Percentiles rank a stretch among this genome's conserved stretches.
Evolutionary conservation across 2,113 vertebrate genomes (phyloP).

Genomic region (Paraplagusia blochii): DNA sequence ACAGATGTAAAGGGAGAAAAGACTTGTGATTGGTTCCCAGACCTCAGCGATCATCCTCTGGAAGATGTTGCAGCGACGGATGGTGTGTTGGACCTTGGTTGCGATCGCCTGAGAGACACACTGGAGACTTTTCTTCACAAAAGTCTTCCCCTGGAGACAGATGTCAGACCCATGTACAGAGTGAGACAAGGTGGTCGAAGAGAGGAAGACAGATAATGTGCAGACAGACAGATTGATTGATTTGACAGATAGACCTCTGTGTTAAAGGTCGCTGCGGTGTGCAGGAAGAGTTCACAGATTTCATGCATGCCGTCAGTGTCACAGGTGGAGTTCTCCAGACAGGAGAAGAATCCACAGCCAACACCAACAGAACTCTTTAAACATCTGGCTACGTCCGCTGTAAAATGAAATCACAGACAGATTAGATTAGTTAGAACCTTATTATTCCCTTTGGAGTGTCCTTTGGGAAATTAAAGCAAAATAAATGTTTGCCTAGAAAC

Average conservation of each 20-base stretch:
- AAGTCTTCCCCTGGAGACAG: slow-evolving; percentile 85
- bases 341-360: slow-evolving; percentile 91
- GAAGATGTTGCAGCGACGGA: slow-evolving; percentile 90
- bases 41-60: slow-evolving; percentile 93
- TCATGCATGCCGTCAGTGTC: slow-evolving; percentile 95
- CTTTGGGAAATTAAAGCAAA: no score
- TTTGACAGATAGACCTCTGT: slow-evolving; percentile 85
- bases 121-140: slow-evolving; percentile 94
- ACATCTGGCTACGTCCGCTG: slow-evolving; percentile 90
- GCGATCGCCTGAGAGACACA: slow-evolving; percentile 89
- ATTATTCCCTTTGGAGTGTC: no score
- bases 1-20: no score
- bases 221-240: slow-evolving; percentile 50
- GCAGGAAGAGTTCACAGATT: slow-evolving; percentile 92
- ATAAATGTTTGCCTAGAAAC: no score
- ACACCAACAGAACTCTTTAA: slow-evolving; percentile 85
- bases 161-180: not conserved
- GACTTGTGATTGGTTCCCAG: not conserved
- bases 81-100: slow-evolving; percentile 86
- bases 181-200: slow-evolving; percentile 61
- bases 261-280: slow-evolving; percentile 90
- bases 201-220: not conserved
- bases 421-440: no score
- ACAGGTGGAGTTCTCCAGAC: slow-evolving; percentile 95
- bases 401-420: not conserved